These are phyloP conservation scores for Microtus oregoni DNA, from an alignment of 2,113 vertebrate species.

Conservation along the genomic window DNA sequence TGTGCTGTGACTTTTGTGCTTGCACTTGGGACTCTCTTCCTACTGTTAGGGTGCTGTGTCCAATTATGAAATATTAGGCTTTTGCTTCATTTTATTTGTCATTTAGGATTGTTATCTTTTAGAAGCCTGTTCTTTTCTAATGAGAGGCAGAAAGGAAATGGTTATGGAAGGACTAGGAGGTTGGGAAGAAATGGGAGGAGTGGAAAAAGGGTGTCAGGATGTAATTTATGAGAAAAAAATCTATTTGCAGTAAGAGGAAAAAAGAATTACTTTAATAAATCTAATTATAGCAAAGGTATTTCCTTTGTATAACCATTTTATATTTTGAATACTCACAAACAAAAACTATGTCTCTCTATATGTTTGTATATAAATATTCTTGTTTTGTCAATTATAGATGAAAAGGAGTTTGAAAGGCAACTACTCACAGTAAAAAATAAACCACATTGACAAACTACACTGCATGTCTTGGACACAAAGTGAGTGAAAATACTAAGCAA, in stretches of 20 bases:
- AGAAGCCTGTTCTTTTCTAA: neutral
- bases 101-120: neutral
- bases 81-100: neutral
- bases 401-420: conserved; percentile 29
- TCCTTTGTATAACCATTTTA: neutral
- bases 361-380: neutral
- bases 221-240: neutral
- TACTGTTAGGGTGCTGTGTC: neutral
- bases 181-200: neutral
- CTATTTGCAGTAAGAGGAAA: neutral
- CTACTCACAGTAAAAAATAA: neutral
- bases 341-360: neutral
- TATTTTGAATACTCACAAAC: conserved; percentile 28
- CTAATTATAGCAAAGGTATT: conserved; percentile 28
- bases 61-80: neutral
- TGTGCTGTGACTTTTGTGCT: neutral
- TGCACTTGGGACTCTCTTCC: no score
- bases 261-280: neutral
- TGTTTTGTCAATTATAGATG: neutral
- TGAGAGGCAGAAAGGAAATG: neutral
- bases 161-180: rapidly evolving
- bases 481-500: neutral
- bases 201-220: neutral
- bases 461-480: neutral
- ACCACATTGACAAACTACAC: neutral